Percentiles rank a stretch among this genome's conserved stretches.
These are phyloP conservation scores for Turritopsis rubra DNA, from an alignment of 30 jellyfish, hydroid and myxozoan species.

Conservation along the genomic window DNA sequence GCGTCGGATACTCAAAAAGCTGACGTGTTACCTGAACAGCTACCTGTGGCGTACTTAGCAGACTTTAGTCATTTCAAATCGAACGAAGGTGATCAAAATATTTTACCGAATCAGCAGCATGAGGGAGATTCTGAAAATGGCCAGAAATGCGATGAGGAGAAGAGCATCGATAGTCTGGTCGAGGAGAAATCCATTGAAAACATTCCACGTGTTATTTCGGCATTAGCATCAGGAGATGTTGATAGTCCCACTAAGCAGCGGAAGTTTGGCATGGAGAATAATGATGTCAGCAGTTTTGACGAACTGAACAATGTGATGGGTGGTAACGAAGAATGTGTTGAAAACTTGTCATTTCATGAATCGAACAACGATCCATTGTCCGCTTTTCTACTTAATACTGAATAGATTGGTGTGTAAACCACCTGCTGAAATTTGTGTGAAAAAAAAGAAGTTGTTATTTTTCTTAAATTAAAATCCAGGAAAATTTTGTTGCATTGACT, in stretches of 20 bases:
- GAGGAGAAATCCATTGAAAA: neutral
- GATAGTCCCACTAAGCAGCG: neutral
- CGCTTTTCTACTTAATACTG: neutral
- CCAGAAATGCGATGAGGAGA: neutral
- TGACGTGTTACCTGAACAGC: neutral
- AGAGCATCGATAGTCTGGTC: neutral
- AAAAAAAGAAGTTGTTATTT: no score
- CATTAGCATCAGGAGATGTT: neutral
- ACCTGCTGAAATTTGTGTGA: no score
- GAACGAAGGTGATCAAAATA: neutral
- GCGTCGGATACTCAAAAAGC: neutral
- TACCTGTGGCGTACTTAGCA: slow-evolving; percentile 12
- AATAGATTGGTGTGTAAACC: neutral
- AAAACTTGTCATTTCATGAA: neutral
- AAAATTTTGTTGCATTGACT: neutral
- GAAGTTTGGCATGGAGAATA: neutral
- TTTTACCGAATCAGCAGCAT: neutral
- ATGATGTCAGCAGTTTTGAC: neutral
- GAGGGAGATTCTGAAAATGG: neutral
- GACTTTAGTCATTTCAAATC: slow-evolving; percentile 11
- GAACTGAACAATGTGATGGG: neutral
- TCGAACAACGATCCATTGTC: neutral
- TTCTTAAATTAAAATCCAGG: neutral
- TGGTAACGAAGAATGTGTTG: neutral
- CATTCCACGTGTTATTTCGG: neutral